Evolutionary conservation across 53 echinoderm and acorn worm genomes (phyloP).

Genomic region (Holothuria leucospilota): DNA sequence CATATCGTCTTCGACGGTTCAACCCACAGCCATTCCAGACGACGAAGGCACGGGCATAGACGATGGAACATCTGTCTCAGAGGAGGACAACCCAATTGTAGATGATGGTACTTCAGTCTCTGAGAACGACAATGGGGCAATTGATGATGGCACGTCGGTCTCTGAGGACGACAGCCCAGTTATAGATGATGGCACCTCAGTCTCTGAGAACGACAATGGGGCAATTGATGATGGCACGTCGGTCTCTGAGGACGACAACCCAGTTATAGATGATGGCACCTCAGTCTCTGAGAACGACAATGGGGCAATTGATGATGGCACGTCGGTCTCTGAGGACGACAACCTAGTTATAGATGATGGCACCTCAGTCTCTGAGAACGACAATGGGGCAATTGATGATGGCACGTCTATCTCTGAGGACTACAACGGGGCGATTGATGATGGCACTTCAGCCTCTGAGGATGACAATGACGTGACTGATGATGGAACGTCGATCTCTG

Average conservation of each 20-base stretch:
- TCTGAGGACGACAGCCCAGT: background rate
- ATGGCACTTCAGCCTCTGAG: background rate
- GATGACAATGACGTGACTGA: background rate
- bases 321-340: background rate
- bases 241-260: background rate
- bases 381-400: background rate
- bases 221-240: background rate
- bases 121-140: background rate
- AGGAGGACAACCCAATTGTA: background rate
- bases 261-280: background rate
- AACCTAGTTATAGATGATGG: constrained; percentile 2
- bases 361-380: background rate
- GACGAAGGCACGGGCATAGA: background rate
- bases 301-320: background rate
- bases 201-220: background rate
- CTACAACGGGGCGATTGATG: background rate
- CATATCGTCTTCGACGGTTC: background rate
- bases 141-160: constrained; percentile 3
- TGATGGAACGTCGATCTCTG: background rate
- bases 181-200: constrained; percentile 6
- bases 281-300: background rate
- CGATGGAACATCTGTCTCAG: background rate
- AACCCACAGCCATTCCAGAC: background rate
- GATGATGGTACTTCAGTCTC: constrained; percentile 1
- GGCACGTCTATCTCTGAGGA: constrained; percentile 3